Percentiles rank a stretch among this genome's conserved stretches.
phyloP scores from a whole-genome alignment of 1,140 invertebrate genomes.

The Camponotus floridanus region DNA sequence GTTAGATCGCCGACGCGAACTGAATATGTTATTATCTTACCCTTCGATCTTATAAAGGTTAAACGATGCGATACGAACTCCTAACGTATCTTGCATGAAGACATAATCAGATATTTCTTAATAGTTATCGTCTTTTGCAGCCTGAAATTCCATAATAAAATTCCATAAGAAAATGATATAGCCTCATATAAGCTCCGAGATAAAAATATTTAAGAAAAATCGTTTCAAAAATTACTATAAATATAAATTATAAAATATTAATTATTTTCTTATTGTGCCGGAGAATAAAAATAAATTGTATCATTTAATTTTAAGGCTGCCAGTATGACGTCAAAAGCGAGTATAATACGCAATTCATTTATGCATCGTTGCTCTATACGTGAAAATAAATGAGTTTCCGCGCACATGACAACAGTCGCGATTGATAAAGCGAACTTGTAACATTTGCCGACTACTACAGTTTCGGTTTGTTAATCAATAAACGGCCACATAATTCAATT shows the following conservation, averaged over 20 bases:
- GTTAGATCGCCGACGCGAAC: slow-evolving; percentile 53
- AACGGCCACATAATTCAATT: slow-evolving; percentile 51
- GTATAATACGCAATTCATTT: slow-evolving; percentile 47
- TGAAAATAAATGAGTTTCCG: slow-evolving; percentile 51
- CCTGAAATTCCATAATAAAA: slow-evolving; percentile 32
- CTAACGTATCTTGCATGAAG: slow-evolving; percentile 33
- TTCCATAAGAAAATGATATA: not conserved
- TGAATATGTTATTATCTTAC: slow-evolving; percentile 55
- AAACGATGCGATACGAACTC: slow-evolving; percentile 49
- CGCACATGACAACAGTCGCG: slow-evolving; percentile 29
- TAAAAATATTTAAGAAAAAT: slow-evolving; percentile 14
- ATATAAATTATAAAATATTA: not conserved
- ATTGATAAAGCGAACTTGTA: slow-evolving; percentile 56
- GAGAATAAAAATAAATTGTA: slow-evolving; percentile 2
- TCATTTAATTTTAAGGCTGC: slow-evolving; percentile 51
- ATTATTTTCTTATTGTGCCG: not conserved
- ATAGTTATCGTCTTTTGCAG: slow-evolving; percentile 20
- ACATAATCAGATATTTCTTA: slow-evolving; percentile 52
- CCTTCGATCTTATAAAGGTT: slow-evolving; percentile 59
- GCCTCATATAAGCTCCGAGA: not conserved
- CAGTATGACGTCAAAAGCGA: slow-evolving; percentile 32
- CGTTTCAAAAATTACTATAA: not conserved
- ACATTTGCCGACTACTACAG: slow-evolving; percentile 32
- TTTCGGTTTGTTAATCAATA: slow-evolving; percentile 60
- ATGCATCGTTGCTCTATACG: not conserved